A percentile compares a stretch with the other conserved stretches of the same genome.
phyloP scores from a whole-genome alignment of 2,888 invertebrate genomes.

The Drosophila borborema region DNA sequence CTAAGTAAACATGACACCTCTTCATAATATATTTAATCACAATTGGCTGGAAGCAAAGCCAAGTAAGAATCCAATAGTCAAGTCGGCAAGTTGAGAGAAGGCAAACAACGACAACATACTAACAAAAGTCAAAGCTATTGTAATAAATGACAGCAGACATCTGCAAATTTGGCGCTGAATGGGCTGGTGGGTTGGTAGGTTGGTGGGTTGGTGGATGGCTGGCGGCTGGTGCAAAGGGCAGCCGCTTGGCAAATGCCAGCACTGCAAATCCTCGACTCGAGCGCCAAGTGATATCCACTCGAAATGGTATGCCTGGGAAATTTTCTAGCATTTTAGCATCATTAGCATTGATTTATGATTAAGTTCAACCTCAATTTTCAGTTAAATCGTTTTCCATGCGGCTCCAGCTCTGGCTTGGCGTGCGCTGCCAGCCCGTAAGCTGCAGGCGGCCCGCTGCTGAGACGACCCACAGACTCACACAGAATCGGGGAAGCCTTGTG shows the following conservation, averaged over 20 bases:
- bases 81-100: slow-evolving; percentile 19
- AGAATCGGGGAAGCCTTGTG: slow-evolving; percentile 34
- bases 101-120: slow-evolving; percentile 70
- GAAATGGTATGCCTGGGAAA: slow-evolving; percentile 67
- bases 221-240: slow-evolving; percentile 40
- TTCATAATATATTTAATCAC: slow-evolving; percentile 27
- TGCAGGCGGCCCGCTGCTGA: slow-evolving; percentile 26
- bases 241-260: slow-evolving; percentile 72
- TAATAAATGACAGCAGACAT: slow-evolving; percentile 85
- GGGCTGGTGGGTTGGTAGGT: slow-evolving; percentile 14
- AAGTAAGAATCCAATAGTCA: slow-evolving; percentile 48
- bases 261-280: slow-evolving; percentile 66
- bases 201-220: slow-evolving; percentile 1
- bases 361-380: slow-evolving; percentile 84
- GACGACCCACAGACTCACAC: slow-evolving; percentile 27
- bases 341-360: slow-evolving; percentile 85
- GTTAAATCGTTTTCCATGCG: slow-evolving; percentile 80
- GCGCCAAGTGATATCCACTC: slow-evolving; percentile 72
- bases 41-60: slow-evolving; percentile 16
- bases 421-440: slow-evolving; percentile 13
- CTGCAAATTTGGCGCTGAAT: slow-evolving; percentile 55
- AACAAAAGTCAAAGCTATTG: slow-evolving; percentile 84
- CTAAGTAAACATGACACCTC: slow-evolving; percentile 8
- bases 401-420: slow-evolving; percentile 33
- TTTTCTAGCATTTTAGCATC: slow-evolving; percentile 83